Conservation (phyloP, 2,797 vertebrate species). For the Dicrostonyx torquatus region DNA sequence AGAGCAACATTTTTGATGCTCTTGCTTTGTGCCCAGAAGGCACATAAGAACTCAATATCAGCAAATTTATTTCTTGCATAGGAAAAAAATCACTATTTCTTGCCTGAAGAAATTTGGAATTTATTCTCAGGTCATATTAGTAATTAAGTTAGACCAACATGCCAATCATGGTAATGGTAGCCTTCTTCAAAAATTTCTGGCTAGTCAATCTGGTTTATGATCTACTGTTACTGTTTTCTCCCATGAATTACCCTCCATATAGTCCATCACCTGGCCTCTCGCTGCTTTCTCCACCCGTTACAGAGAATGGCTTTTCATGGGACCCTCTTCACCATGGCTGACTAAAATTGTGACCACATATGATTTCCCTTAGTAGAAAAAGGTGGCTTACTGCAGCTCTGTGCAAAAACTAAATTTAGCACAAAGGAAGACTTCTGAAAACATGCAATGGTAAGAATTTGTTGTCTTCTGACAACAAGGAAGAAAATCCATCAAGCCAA, state of each 20-base stretch:
- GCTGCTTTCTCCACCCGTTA: not conserved
- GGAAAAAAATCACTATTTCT: slow-evolving; percentile 38
- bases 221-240: not conserved
- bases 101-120: slow-evolving; percentile 65
- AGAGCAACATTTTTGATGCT: slow-evolving; percentile 61
- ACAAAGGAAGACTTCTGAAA: slow-evolving; percentile 18
- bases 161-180: not conserved
- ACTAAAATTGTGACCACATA: not conserved
- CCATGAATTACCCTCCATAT: not conserved
- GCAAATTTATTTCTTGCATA: slow-evolving; percentile 48
- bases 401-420: not conserved
- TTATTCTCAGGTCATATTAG: slow-evolving; percentile 35
- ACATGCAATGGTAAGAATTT: not conserved
- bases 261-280: not conserved
- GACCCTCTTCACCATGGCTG: not conserved
- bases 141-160: slow-evolving; percentile 34
- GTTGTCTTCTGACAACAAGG: not conserved
- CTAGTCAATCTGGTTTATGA: not conserved
- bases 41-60: slow-evolving; percentile 59
- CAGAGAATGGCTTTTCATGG: not conserved
- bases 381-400: not conserved
- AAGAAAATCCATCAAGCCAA: slow-evolving; percentile 42
- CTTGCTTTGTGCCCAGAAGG: slow-evolving; percentile 58
- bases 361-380: slow-evolving; percentile 39
- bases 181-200: not conserved